A percentile compares a stretch with the other conserved stretches of the same genome.
phyloP scores from a whole-genome alignment of 2,797 vertebrate genomes.

The Hyperoplus lanceolatus region DNA sequence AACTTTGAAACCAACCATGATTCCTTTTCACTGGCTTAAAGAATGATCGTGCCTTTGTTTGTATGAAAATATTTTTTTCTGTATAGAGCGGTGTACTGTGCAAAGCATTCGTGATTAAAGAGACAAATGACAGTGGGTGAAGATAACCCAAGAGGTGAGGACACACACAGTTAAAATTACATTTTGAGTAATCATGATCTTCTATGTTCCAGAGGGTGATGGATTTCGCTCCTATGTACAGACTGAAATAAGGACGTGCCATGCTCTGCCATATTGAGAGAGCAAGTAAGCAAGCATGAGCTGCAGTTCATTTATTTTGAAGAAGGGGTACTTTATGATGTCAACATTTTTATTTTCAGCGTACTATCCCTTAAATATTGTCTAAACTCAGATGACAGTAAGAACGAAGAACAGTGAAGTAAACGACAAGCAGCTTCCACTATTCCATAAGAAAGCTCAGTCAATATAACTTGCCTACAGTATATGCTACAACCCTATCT shows the following conservation, averaged over 20 bases:
- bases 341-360: background rate
- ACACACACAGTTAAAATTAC: conserved; percentile 56
- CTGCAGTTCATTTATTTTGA: conserved; percentile 2
- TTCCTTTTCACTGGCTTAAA: background rate
- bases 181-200: conserved; percentile 59
- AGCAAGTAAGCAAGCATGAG: background rate
- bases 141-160: conserved; percentile 54
- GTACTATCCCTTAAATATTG: background rate
- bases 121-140: conserved; percentile 42
- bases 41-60: conserved; percentile 17
- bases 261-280: conserved; percentile 1
- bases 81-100: background rate
- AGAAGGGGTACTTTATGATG: background rate
- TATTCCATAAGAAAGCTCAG: background rate
- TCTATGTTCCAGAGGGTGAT: conserved; percentile 44
- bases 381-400: background rate
- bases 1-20: background rate
- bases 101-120: conserved; percentile 48
- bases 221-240: conserved; percentile 34
- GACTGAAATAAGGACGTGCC: conserved; percentile 16
- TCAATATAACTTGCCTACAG: background rate
- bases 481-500: background rate
- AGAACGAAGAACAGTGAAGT: too few species aligned
- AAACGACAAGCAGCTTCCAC: too few species aligned
- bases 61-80: conserved; percentile 25